Evolutionary conservation across 2,113 vertebrate genomes (phyloP), one percentile per base, ranked within the genome.

Genomic region (Dolichallabes microphthalmus): DNA sequence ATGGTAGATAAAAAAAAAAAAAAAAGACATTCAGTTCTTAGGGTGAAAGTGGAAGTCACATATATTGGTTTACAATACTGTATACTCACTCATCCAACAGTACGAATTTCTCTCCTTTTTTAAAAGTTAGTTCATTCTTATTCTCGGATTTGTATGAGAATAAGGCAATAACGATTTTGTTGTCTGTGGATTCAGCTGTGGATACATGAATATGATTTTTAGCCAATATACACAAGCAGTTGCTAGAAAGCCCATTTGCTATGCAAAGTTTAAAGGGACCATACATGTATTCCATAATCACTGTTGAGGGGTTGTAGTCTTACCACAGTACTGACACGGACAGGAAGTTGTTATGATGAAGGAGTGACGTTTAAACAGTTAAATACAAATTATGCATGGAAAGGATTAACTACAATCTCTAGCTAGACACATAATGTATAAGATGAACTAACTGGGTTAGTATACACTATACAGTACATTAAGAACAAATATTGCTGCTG

Each of bases 71-170:
- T 19, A 63, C 19, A 27, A 2, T 66, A n/a, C n/a, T n/a, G n/a
- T n/a, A 73, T 85, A 87, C 86, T 87, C 75, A 87, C 86, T 75
- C 22, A 2, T 85, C 53, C 73, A 87, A 22, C 69, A 87, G 22
- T 78, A 85, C 20, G 2, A 87, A 32, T 15, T 45, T 87, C 27
- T 87, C 86, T 64, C 86, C 86, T 61, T 87, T 87, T 25, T 50
- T 60, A 22, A 87, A 85, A 22, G 52, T 15, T 55, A 87, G 63
- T 22, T 87, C 79, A 4, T 35, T 60, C 19, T 32, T 82, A 22
- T 78, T 69, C 4, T 12, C 61, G 12, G 86, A 61, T 17, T 85
- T 20, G 69, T 77, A 85, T 82, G 86, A 32, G 39, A 45, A 82
- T n/a, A 87, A 53, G 27, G 83, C 61, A 52, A 78, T 27, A 19